Percentiles rank a stretch among this genome's conserved stretches.
Evolutionary conservation across 2,888 invertebrate genomes (phyloP).

Genomic region (Amiota mariae): DNA sequence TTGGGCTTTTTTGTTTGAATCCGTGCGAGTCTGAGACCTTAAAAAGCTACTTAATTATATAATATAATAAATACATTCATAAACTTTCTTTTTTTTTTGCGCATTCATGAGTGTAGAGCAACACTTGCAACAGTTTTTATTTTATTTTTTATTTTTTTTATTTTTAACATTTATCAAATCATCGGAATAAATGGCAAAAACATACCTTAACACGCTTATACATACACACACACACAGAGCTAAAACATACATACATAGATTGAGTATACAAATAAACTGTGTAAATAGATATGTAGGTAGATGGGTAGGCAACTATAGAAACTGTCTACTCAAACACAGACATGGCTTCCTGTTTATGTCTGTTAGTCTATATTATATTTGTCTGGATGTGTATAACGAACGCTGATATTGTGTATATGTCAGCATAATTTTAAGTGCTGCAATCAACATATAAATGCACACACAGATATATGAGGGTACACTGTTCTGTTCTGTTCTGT

Average conservation of each 20-base stretch:
- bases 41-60: too few relatives aligned
- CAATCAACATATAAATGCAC: constrained; percentile 49
- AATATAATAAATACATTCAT: too few relatives aligned
- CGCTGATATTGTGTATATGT: constrained; percentile 35
- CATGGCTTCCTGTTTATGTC: constrained; percentile 2
- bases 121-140: too few relatives aligned
- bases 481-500: too few relatives aligned
- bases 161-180: neutral
- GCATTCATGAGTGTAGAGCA: too few relatives aligned
- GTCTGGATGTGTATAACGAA: neutral
- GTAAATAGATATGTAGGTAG: too few relatives aligned
- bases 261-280: neutral
- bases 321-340: neutral
- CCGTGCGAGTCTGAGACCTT: too few relatives aligned
- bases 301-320: too few relatives aligned
- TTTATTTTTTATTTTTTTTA: too few relatives aligned
- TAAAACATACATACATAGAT: neutral
- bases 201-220: neutral
- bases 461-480: neutral
- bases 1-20: too few relatives aligned
- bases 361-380: neutral
- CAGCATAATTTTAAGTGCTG: constrained; percentile 48
- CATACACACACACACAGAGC: neutral
- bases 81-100: too few relatives aligned
- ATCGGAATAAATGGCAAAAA: neutral